Evolutionary conservation across 1,140 invertebrate genomes (phyloP).

Genomic region (Trachymyrmex cornetzi): DNA sequence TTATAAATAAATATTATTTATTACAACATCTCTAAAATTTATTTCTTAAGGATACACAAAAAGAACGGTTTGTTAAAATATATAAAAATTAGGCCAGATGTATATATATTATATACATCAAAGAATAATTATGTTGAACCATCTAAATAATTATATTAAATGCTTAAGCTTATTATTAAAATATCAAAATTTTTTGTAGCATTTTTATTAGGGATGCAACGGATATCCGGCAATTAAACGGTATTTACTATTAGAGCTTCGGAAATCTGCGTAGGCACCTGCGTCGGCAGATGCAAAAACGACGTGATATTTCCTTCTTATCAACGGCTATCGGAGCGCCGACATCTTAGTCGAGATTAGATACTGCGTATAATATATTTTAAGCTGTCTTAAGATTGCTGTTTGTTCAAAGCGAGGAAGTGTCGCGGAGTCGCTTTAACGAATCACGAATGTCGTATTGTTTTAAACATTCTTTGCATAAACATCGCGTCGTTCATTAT

Average conservation of each 20-base stretch:
- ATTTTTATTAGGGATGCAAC: too few species aligned
- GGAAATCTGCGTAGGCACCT: not conserved
- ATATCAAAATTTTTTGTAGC: too few species aligned
- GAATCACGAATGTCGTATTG: not conserved
- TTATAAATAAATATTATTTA: slow-evolving; percentile 58
- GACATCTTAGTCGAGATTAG: slow-evolving; percentile 73
- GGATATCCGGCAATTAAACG: too few species aligned
- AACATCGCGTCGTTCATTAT: not conserved
- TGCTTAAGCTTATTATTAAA: too few species aligned
- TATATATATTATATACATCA: too few species aligned
- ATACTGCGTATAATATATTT: slow-evolving; percentile 61
- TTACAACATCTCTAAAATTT: slow-evolving; percentile 19
- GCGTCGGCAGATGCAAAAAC: not conserved
- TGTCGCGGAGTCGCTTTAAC: not conserved
- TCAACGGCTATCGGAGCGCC: slow-evolving; percentile 70
- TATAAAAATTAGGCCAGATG: too few species aligned
- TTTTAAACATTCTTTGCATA: not conserved
- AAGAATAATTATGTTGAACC: too few species aligned
- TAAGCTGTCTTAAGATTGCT: not conserved
- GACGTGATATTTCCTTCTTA: slow-evolving; percentile 57
- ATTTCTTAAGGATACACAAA: not conserved
- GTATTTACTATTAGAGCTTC: not conserved
- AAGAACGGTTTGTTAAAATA: too few species aligned
- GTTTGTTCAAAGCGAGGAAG: not conserved
- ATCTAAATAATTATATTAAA: too few species aligned